phyloP scores from a whole-genome alignment of 2,113 vertebrate species.

The Saccopteryx bilineata region DNA sequence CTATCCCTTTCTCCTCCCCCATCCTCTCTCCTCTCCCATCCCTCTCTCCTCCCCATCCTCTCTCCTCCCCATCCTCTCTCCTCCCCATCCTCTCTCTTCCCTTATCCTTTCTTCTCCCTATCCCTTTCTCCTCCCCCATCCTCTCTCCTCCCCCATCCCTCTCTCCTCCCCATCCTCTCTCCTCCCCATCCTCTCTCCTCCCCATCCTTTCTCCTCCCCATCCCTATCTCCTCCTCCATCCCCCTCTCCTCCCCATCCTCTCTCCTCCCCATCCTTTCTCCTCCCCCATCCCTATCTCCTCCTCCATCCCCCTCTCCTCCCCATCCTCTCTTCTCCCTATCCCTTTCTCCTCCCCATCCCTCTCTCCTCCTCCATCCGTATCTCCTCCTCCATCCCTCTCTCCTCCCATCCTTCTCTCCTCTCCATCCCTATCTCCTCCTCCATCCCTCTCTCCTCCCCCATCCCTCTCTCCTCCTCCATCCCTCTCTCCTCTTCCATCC shows the following conservation, averaged over 20 bases:
- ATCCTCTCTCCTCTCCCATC: background rate
- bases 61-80: background rate
- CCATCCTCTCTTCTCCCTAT: background rate
- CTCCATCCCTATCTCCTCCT: too few relatives aligned
- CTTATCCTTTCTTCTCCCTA: background rate
- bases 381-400: rapidly evolving
- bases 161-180: rapidly evolving
- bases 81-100: background rate
- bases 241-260: background rate
- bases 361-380: rapidly evolving
- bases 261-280: rapidly evolving
- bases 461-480: too few relatives aligned
- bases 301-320: background rate
- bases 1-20: background rate
- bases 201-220: background rate
- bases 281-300: background rate
- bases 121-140: background rate
- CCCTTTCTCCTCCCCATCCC: background rate
- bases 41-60: too few relatives aligned
- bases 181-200: background rate
- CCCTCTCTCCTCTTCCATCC: rapidly evolving
- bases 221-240: background rate
- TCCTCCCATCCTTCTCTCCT: background rate
- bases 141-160: rapidly evolving
- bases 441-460: background rate